Evolutionary conservation across 1,140 invertebrate species (phyloP).

Genomic region (Papilio polyxenes): DNA sequence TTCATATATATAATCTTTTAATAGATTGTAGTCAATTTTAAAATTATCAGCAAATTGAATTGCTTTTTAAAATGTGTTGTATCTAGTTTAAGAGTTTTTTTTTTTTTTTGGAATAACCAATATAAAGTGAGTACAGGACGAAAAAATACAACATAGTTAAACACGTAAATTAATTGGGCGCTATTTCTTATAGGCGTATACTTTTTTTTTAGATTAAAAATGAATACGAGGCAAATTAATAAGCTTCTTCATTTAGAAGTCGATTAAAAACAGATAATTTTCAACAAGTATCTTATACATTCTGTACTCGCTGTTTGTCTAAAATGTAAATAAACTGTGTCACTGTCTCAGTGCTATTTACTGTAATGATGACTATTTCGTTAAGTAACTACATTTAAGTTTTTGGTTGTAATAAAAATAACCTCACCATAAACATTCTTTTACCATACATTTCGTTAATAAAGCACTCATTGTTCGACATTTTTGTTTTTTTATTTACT

Average conservation of each 20-base stretch:
- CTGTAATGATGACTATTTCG: slow-evolving; percentile 50
- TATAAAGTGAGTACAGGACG: slow-evolving; percentile 57
- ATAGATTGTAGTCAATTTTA: slow-evolving; percentile 17
- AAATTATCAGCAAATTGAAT: slow-evolving; percentile 20
- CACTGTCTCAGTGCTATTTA: slow-evolving; percentile 46
- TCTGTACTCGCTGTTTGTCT: slow-evolving; percentile 62
- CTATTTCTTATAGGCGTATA: slow-evolving; percentile 55
- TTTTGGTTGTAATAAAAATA: slow-evolving; percentile 70
- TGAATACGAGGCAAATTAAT: no score
- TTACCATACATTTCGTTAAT: slow-evolving; percentile 79
- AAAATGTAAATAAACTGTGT: slow-evolving; percentile 52
- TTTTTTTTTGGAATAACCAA: slow-evolving; percentile 39
- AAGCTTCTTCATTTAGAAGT: no score
- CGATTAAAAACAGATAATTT: slow-evolving; percentile 46
- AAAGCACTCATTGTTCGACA: slow-evolving; percentile 79
- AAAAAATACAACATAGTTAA: slow-evolving; percentile 32
- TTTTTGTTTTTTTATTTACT: slow-evolving; percentile 41
- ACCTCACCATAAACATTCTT: slow-evolving; percentile 76
- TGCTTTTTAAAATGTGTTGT: slow-evolving; percentile 28
- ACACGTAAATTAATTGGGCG: slow-evolving; percentile 36
- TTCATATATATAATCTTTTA: slow-evolving; percentile 28
- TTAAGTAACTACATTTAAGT: slow-evolving; percentile 58
- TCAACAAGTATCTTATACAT: slow-evolving; percentile 50
- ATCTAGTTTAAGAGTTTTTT: slow-evolving; percentile 33
- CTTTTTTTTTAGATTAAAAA: slow-evolving; percentile 53